Percentiles rank a stretch among this genome's conserved stretches.
Conservation (phyloP, 1,140 invertebrate species). For the Arion vulgaris region DNA sequence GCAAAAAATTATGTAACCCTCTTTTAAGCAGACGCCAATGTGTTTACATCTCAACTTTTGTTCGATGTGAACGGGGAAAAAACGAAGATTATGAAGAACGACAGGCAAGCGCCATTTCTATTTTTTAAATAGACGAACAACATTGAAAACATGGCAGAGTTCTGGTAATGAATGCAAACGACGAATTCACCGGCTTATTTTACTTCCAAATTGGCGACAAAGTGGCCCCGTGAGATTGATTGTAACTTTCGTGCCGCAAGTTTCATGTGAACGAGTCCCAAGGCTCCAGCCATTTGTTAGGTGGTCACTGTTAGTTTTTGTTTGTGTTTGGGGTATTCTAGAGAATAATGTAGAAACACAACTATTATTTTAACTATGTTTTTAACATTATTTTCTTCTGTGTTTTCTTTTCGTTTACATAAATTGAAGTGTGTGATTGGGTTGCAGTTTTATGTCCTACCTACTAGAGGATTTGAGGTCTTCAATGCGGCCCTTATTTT, state of each 20-base stretch:
- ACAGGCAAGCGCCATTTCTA: neutral
- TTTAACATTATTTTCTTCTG: too few relatives aligned
- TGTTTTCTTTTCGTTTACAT: too few relatives aligned
- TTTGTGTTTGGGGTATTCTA: neutral
- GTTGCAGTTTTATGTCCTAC: too few relatives aligned
- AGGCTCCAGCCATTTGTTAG: neutral
- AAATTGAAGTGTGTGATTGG: too few relatives aligned
- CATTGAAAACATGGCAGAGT: conserved; percentile 8
- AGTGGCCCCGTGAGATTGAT: conserved; percentile 35
- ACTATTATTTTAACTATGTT: too few relatives aligned
- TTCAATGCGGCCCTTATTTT: too few relatives aligned
- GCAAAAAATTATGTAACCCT: neutral
- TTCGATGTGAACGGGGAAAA: neutral
- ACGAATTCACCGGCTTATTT: conserved; percentile 35
- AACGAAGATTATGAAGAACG: conserved; percentile 5
- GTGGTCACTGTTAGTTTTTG: neutral
- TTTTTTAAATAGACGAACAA: conserved; percentile 4
- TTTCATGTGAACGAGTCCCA: neutral
- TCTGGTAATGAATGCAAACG: conserved; percentile 36
- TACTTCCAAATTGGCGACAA: conserved; percentile 38
- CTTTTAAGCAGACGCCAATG: neutral
- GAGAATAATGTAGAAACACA: neutral
- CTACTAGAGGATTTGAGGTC: too few relatives aligned
- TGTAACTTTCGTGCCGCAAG: conserved; percentile 19
- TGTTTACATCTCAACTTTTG: neutral